Base-by-base conservation (phyloP, 2,888 invertebrate species). In the Ormyrus thymus region DNA sequence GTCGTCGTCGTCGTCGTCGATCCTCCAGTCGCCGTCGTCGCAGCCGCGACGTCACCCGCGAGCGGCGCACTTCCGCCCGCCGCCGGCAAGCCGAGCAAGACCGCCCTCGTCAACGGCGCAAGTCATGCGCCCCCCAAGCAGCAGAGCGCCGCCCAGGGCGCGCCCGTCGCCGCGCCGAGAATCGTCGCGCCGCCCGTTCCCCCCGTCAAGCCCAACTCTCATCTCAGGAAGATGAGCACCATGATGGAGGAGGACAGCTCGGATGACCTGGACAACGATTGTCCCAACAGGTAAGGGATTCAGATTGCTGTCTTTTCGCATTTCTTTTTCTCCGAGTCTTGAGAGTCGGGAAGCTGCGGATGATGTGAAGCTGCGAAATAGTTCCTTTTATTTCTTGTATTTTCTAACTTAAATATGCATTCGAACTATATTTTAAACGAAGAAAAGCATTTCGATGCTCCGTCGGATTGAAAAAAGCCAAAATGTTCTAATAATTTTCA, bases 201-300 rank as follows among this genome's bases (percentile, higher is more conserved):
- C 2, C 46, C n/a, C 1, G 15, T 6, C 11, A 74, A 77, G n/a
- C 8, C 65, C 1, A 80, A 78, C 50, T 56, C 68, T 7, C 78
- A 76, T 50, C 9, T 75, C 45, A 65, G 81, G 15, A 89, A 89
- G 82, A 89, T 89, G 89, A 89, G 87, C 76, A 87, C 87, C 46
- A 89, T 89, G 89, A 85, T 85, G 48, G 89, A 89, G 78, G 89
- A 89, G 71, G 83, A 83, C 46, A 83, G 80, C 45, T 85, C 87
- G n/a, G 88, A 87, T 74, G 89, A 87, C 56, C 76, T 84, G 72
- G 87, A 78, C 68, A 80, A 78, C 29, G 76, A 81, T 13, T 71
- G 77, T 50, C 79, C 74, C 0, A 79, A 79, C 71, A 81, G 81
- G 81, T 81, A 66, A 10, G 8, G 0, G 2, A 29, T 29, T 29